Evolutionary conservation across 2,797 vertebrate species (phyloP), one percentile per base, ranked within the genome.

Genomic region (Pampus argenteus): DNA sequence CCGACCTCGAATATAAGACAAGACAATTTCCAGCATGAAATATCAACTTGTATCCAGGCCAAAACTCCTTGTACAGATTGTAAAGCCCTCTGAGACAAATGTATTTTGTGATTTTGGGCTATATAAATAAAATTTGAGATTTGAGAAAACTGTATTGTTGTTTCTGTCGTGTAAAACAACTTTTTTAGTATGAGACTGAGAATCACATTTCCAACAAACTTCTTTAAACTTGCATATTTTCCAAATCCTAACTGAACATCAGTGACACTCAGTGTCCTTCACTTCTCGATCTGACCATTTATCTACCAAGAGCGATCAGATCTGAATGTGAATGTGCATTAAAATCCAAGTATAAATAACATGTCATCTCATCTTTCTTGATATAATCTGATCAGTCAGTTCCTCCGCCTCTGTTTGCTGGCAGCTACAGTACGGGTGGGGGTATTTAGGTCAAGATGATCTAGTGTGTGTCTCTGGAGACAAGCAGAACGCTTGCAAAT

Each of bases 401-500:
- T 52, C 9, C 51, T 20, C 25, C 9, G 22, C 52, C 44, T 49
- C 15, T 34, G 31, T 80, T 23, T 14, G 29, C 56, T 62, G 68
- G 65, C 49, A 49, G 54, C 48, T 44, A 8, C 52, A 40, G 23
- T 22, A 3, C 25, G 36, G 36, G 20, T 15, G 6, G 22, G 22
- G 49, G n/a, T 59, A 83, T 76, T 62, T 59, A 70, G 79, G 82
- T 70, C 77, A 86, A 42, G 47, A 77, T 74, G 56, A 84, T 83
- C 56, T 50, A 64, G 40, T 59, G 48, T 62, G 45, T 47, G 42
- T 55, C 52, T 59, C 36, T 29, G 40, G 55, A 68, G 61, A 71
- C 66, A 48, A 66, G 60, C 59, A 61, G 54, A 55, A 60, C 65
- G 38, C 61, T 80, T 57, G 50, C 68, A 77, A 69, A 77, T 62